phyloP scores from a whole-genome alignment of 2,888 invertebrate genomes.

The Polylopha cassiicola region DNA sequence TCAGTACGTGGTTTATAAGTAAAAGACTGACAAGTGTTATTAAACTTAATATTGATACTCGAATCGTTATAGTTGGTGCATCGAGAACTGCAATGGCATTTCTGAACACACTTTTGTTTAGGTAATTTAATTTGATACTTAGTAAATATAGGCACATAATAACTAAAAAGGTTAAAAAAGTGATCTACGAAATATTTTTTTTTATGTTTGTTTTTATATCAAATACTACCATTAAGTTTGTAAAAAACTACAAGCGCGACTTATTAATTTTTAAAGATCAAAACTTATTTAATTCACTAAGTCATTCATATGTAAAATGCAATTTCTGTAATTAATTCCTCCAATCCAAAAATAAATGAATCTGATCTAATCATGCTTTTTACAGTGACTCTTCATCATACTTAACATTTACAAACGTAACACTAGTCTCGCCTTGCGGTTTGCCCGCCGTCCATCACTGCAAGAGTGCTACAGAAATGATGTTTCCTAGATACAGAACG shows the following conservation, averaged over 20 bases:
- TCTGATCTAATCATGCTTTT: slow-evolving; percentile 13
- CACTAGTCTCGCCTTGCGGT: slow-evolving; percentile 80
- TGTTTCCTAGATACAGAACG: slow-evolving; percentile 70
- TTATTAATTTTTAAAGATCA: too few species aligned
- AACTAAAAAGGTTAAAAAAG: too few species aligned
- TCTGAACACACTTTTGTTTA: slow-evolving; percentile 75
- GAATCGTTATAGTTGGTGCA: slow-evolving; percentile 80
- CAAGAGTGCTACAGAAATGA: slow-evolving; percentile 49
- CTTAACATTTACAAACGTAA: slow-evolving; percentile 81
- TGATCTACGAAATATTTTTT: too few species aligned
- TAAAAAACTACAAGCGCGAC: too few species aligned
- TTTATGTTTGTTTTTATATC: background rate
- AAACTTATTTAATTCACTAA: too few species aligned
- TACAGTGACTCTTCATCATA: slow-evolving; percentile 60
- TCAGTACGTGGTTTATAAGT: slow-evolving; percentile 62
- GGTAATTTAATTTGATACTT: slow-evolving; percentile 48
- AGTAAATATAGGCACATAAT: too few species aligned
- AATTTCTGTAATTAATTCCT: too few species aligned
- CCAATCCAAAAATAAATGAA: too few species aligned
- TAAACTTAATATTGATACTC: slow-evolving; percentile 69
- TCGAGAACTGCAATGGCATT: slow-evolving; percentile 80
- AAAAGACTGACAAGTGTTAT: slow-evolving; percentile 65
- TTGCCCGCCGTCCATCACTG: slow-evolving; percentile 51
- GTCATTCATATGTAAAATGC: too few species aligned
- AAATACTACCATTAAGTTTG: background rate